phyloP scores from a whole-genome alignment of 1,140 invertebrate species.

The Aleiodes sp. region DNA sequence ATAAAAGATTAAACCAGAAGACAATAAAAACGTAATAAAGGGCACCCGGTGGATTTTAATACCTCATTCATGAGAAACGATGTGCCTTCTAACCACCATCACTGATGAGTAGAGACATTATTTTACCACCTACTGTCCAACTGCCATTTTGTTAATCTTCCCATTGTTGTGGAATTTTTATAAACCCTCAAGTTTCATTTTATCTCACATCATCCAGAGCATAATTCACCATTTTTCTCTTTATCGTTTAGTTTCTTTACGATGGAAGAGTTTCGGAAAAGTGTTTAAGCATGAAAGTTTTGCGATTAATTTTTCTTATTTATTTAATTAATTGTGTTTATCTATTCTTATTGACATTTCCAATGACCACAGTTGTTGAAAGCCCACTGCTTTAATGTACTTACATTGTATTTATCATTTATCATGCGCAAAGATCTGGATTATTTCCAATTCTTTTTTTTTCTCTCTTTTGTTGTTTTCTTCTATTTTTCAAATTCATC shows the following conservation, averaged over 20 bases:
- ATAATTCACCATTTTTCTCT: background rate
- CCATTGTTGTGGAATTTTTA: background rate
- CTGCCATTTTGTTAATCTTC: background rate
- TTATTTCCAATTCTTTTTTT: too few species aligned
- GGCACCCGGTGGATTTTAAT: constrained; percentile 23
- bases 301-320: too few species aligned
- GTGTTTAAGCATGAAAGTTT: too few species aligned
- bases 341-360: too few species aligned
- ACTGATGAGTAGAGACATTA: background rate
- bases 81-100: background rate
- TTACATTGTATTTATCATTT: too few species aligned
- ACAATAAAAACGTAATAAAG: constrained; percentile 25
- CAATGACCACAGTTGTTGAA: too few species aligned
- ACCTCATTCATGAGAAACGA: constrained; percentile 7
- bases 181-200: background rate
- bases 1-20: background rate
- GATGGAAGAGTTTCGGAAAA: background rate
- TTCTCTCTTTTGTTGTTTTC: too few species aligned
- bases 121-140: background rate
- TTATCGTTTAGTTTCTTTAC: background rate
- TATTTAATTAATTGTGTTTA: too few species aligned
- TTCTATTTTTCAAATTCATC: too few species aligned
- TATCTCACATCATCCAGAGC: too few species aligned
- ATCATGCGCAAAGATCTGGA: too few species aligned
- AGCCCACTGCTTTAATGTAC: too few species aligned